Conservation (phyloP, 2,888 invertebrate genomes). For the Neocrepidodera transversa region DNA sequence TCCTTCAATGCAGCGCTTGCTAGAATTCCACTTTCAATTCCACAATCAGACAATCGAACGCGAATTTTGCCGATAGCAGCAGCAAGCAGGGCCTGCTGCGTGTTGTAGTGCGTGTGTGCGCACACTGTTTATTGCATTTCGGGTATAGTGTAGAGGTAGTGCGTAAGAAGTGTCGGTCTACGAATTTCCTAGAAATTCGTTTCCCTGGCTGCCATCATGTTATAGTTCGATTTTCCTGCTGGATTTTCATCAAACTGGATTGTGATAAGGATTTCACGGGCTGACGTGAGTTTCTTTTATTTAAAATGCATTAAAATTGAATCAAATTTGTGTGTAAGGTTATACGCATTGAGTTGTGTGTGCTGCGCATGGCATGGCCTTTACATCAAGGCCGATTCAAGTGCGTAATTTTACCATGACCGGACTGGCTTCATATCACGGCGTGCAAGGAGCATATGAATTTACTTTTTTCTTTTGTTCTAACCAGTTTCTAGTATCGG, state of each 20-base stretch:
- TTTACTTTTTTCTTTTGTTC: no score
- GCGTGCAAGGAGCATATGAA: no score
- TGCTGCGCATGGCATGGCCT: conserved; percentile 45
- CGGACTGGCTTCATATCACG: conserved; percentile 18
- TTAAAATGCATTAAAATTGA: conserved; percentile 18
- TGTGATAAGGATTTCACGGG: conserved; percentile 3
- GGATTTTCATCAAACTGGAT: background rate
- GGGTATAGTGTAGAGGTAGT: conserved; percentile 26
- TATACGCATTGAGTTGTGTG: conserved; percentile 25
- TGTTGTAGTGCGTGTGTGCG: conserved; percentile 42
- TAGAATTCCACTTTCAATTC: conserved; percentile 26
- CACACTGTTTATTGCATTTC: conserved; percentile 44
- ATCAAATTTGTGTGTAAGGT: conserved; percentile 6
- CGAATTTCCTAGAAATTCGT: conserved; percentile 22
- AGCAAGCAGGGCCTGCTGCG: conserved; percentile 34
- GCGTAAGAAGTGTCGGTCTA: conserved; percentile 33
- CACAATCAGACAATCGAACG: conserved; percentile 44
- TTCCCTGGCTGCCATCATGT: conserved; percentile 10
- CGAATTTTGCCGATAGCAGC: conserved; percentile 45
- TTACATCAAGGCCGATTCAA: conserved; percentile 48
- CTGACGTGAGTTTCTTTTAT: conserved; percentile 16
- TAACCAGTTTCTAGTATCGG: no score
- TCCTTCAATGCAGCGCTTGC: conserved; percentile 19
- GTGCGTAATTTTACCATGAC: conserved; percentile 38
- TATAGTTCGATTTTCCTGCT: conserved; percentile 3